Evolutionary conservation across 2,113 vertebrate species (phyloP), one percentile per base, ranked within the genome.

Genomic region (Columba livia): DNA sequence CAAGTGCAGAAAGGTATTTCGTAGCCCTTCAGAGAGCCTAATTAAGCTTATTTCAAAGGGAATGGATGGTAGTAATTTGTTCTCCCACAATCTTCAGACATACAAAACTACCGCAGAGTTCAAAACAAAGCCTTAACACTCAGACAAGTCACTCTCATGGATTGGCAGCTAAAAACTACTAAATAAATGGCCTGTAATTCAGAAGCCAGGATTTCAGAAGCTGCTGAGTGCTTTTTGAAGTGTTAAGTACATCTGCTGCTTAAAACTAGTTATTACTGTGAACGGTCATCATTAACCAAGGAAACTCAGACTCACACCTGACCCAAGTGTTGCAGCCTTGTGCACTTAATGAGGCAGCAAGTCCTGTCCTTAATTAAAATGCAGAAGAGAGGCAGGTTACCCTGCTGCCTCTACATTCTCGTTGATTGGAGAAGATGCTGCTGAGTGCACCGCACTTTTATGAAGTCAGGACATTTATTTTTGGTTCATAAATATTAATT

Each of bases 401-500:
- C 65, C n/a, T 44, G 13, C 71, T 73, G 15, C 71, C 57, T 58
- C 65, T 57, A 72, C 85, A 40, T 7, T 80, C 77, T 53, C 73
- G 58, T 53, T 56, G 38, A 58, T 69, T 88, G 84, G 47, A 91
- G 89, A 94, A 91, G 81, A 82, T 61, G 57, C 50, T 91, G 58
- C 28, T 89, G 81, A 89, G 70, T 24, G 29, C 57, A 62, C 58
- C 79, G 66, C 29, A 51, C n/a, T 66, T 65, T 65, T 57, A 38
- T 1, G 5, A 91, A 93, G 66, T 82, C 73, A 89, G 74, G 50
- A 77, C 17, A 16, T 53, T 20, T 24, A 47, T 10, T 82, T 87
- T 56, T 65, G 8, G 3, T 47, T 93, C 84, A 91, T 96, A 79
- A 94, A 96, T 96, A 96, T 94, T 95, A 79, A 95, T 89, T 67